Evolutionary conservation across 2,888 invertebrate genomes (phyloP), one percentile per base, ranked within the genome.

Genomic region (Pasiphila rectangulata): DNA sequence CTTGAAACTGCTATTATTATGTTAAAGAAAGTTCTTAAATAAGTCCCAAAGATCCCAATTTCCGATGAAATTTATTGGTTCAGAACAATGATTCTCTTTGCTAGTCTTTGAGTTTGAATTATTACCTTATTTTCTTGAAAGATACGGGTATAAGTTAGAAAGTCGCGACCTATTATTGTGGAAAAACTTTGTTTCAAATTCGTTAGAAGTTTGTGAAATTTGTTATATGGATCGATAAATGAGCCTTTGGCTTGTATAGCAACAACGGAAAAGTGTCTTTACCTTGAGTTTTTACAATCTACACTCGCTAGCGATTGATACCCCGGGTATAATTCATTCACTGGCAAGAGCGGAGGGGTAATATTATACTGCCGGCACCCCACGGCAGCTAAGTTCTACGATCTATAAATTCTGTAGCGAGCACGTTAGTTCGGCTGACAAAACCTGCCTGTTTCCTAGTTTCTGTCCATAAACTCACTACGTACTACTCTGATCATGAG

Each of bases 1-100:
- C n/a, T 38, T 38, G 21, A 9, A 10, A 21, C 7, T 10, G 1
- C 3, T 4, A 12, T 4, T 10, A 7, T 2, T 30, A n/a, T 41
- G 32, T 41, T 30, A 32, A 20, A 25, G 9, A 44, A 54, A 40
- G 47, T 51, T 54, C 45, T 50, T 37, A 36, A 34, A 34, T 23
- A 40, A 40, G 36, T 48, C 27, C 17, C 24, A n/a, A 30, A 16
- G 24, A 17, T n/a, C 24, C 30, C 46, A 34, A 51, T 46, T 44
- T 32, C 30, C 24, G 30, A 27, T 41, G 4, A 32, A 43, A 54
- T 38, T 44, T 48, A 51, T 51, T 37, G 35, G 16, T 29, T 29
- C 24, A 29, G 29, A 38, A 38, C 10, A 38, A 38, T 38, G 25
- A 38, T 38, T 27, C n/a, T 24, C 25, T 37, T 37, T 7, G 32